These are phyloP conservation scores for Mormyrus hasselquistii DNA, from an alignment of 2,797 vertebrate species.

Conservation along the genomic window DNA sequence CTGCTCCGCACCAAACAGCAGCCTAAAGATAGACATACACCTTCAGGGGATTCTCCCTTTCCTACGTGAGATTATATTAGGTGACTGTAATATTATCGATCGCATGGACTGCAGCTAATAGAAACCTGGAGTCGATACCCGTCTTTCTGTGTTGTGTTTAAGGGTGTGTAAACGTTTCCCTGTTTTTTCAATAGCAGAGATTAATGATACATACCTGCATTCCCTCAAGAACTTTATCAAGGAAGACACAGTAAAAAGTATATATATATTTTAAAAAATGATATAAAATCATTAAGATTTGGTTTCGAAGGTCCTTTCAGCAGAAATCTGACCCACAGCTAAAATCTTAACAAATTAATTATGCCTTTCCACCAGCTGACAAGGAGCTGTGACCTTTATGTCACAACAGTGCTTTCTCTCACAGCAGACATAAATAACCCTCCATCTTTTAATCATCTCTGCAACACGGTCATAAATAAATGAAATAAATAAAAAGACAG, in stretches of 20 bases:
- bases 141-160: not conserved
- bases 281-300: not conserved
- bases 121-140: not conserved
- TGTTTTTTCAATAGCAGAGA: not conserved
- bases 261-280: not conserved
- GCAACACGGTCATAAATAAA: slow-evolving; percentile 39
- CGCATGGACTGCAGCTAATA: not conserved
- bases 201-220: not conserved
- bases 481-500: slow-evolving; percentile 17
- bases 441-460: slow-evolving; percentile 34
- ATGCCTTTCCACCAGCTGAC: not conserved
- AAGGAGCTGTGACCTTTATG: not conserved
- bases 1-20: not conserved
- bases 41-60: not conserved
- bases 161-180: not conserved
- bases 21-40: not conserved
- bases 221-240: not conserved
- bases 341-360: not conserved
- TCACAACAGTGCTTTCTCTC: slow-evolving; percentile 19
- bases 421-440: slow-evolving; percentile 31
- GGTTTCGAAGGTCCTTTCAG: not conserved
- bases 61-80: not conserved
- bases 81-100: not conserved
- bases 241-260: not conserved
- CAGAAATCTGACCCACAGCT: not conserved